Conservation (phyloP, 2,113 vertebrate genomes). For the Platichthys stellatus region DNA sequence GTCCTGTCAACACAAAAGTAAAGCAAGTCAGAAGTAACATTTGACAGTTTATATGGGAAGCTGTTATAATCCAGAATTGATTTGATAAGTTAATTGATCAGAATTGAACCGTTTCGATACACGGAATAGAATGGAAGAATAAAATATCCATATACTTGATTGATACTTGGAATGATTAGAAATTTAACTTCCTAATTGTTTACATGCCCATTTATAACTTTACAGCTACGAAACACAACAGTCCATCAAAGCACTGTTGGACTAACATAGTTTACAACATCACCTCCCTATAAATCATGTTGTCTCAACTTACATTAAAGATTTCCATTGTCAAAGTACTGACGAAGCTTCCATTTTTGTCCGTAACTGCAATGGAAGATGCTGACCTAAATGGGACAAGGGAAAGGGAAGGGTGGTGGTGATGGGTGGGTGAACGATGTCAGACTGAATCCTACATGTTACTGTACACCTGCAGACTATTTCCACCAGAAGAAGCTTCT, state of each 20-base stretch:
- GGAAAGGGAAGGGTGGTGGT: neutral
- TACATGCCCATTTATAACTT: too few species aligned
- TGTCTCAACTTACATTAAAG: slow-evolving; percentile 66
- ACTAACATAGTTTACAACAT: neutral
- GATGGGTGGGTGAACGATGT: neutral
- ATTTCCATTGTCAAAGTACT: slow-evolving; percentile 77
- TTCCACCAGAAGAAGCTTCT: neutral
- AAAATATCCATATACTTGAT: too few species aligned
- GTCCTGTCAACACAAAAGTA: slow-evolving; percentile 63
- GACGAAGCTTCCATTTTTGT: slow-evolving; percentile 82
- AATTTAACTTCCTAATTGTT: too few species aligned
- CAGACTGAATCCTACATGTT: neutral
- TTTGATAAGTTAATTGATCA: neutral
- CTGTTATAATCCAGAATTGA: neutral
- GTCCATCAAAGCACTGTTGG: neutral
- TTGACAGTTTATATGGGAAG: neutral
- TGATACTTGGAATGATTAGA: too few species aligned
- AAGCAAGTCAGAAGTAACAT: neutral
- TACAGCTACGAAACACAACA: too few species aligned
- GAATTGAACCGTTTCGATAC: neutral
- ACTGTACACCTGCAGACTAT: neutral
- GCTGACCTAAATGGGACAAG: slow-evolving; percentile 57
- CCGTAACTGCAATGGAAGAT: slow-evolving; percentile 77
- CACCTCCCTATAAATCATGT: neutral
- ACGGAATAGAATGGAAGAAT: too few species aligned